Evolutionary conservation across 2,888 invertebrate species (phyloP).

Genomic region (Cataglyphis albicans): DNA sequence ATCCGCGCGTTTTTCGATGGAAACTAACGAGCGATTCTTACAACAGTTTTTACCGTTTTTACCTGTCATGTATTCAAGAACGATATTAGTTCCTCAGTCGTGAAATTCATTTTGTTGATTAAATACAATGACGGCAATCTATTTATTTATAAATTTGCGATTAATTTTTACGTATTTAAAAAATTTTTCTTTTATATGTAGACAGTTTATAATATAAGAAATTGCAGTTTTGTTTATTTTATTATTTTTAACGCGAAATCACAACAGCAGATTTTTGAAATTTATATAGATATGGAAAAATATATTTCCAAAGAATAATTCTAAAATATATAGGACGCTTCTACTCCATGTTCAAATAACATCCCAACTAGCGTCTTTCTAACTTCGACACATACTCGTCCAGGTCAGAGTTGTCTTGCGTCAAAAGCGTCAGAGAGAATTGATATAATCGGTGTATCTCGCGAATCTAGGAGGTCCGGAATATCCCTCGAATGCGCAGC

Average conservation of each 20-base stretch:
- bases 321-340: not conserved
- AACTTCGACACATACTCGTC: conserved; percentile 7
- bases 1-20: conserved; percentile 32
- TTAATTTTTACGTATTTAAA: not conserved
- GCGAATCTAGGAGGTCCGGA: conserved; percentile 71
- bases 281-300: not conserved
- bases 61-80: conserved; percentile 3
- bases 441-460: conserved; percentile 64
- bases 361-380: not conserved
- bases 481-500: conserved; percentile 49
- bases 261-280: not conserved
- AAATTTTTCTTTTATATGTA: not conserved
- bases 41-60: conserved; percentile 6
- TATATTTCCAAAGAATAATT: not conserved
- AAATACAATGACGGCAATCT: not conserved
- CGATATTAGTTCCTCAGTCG: not conserved
- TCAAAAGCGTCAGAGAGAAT: conserved; percentile 41
- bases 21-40: conserved; percentile 27
- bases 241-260: conserved; percentile 11
- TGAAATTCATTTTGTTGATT: conserved; percentile 12
- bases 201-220: not conserved
- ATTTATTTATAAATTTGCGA: not conserved
- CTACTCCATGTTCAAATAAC: not conserved
- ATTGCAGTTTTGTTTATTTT: not conserved
- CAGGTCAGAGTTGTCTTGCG: conserved; percentile 20